Evolutionary conservation across 2,888 invertebrate genomes (phyloP), one percentile per base, ranked within the genome.

Genomic region (Blera fallax): DNA sequence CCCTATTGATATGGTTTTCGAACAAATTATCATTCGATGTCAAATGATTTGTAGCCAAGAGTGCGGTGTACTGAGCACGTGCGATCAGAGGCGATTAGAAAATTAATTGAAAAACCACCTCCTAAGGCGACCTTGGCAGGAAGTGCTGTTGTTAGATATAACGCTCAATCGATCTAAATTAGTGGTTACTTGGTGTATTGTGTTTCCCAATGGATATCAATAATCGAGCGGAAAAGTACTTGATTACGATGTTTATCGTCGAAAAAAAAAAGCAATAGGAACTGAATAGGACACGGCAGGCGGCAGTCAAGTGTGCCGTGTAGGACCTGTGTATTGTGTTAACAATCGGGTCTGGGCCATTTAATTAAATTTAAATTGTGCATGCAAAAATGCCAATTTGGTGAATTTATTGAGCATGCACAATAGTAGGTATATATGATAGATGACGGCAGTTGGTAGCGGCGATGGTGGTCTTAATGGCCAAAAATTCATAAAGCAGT

Each of bases 371-470:
- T 43, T 52, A 77, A 72, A 77, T 76, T 81, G 81, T 81, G 81
- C 81, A 81, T 81, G 81, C 81, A 76, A 80, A 85, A 80, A 72
- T 80, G 70, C 84, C 84, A 85, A 85, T 85, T 85, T 80, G 70
- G 80, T 67, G 80, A 54, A 65, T 79, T 80, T 76, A 80, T 80
- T 84, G 62, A 62, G 45, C 74, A 64, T 84, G 80, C 84, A 78
- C 83, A 58, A 64, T 32, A 48, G 3, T 54, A 5, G n/a, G n/a
- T 43, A 34, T 37, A 3, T 50, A 8, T 52, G 45, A 69, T 62
- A 43, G 18, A 54, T 32, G 27, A 50, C 11, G 34, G 50, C 65
- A 24, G 82, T 54, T 54, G 32, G 54, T 32, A 7, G 14, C 69
- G n/a, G 34, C 8, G 32, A 24, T 58, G 83, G 77, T 73, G 69